These are phyloP conservation scores for Paramormyrops kingsleyae DNA, from an alignment of 2,113 vertebrate species.

Conservation along the genomic window DNA sequence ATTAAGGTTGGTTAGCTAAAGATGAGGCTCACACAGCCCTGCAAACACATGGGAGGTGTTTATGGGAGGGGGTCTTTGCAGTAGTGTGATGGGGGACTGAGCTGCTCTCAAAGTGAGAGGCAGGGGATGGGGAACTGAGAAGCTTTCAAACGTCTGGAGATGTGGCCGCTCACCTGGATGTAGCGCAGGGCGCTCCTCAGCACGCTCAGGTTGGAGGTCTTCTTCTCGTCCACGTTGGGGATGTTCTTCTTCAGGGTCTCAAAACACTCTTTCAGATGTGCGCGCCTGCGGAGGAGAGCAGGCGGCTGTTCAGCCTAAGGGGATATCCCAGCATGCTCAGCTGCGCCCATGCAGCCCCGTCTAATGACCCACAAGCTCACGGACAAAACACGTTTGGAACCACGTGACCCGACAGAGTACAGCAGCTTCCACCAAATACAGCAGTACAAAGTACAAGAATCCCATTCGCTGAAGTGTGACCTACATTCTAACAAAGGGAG, in stretches of 20 bases:
- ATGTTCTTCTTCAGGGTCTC: constrained; percentile 96
- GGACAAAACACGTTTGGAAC: neutral
- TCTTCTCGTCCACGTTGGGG: constrained; percentile 97
- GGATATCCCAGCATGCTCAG: neutral
- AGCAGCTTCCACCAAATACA: neutral
- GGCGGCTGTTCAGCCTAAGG: neutral
- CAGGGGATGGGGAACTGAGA: neutral
- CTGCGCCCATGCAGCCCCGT: neutral
- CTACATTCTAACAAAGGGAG: neutral
- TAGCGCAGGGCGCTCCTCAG: constrained; percentile 91
- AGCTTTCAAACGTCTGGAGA: neutral
- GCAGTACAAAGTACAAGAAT: neutral
- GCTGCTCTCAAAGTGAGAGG: too few relatives aligned
- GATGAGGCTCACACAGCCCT: neutral
- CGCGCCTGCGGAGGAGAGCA: constrained; percentile 66
- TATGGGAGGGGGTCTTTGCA: neutral
- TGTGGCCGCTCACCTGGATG: constrained; percentile 75
- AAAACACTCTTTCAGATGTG: constrained; percentile 97
- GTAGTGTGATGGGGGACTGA: neutral
- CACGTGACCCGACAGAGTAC: neutral
- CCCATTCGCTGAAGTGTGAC: neutral
- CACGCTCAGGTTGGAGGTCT: constrained; percentile 96
- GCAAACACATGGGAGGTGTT: neutral
- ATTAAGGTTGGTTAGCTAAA: neutral
- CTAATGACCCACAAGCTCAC: neutral